phyloP scores from a whole-genome alignment of 2,113 vertebrate genomes.

The Spheniscus mendiculus region DNA sequence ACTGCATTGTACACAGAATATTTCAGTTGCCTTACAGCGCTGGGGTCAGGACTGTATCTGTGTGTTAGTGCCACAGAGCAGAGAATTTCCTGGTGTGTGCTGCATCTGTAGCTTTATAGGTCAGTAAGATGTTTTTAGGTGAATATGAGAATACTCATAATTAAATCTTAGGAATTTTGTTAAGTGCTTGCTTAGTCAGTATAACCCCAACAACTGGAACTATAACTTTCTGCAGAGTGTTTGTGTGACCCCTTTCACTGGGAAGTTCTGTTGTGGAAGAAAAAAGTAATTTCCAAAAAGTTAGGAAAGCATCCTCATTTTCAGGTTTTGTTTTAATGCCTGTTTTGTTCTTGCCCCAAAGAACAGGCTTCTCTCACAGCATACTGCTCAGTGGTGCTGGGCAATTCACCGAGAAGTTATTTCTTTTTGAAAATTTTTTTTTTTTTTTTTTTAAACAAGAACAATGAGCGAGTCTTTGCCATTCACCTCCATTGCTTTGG shows the following conservation, averaged over 20 bases:
- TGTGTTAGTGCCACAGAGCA: not conserved
- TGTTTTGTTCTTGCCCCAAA: not conserved
- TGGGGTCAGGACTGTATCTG: not conserved
- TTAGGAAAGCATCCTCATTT: not conserved
- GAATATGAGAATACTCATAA: not conserved
- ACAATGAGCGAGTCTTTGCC: not conserved
- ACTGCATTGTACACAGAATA: not conserved
- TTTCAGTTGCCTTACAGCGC: not conserved
- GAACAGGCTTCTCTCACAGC: not conserved
- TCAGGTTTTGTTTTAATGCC: not conserved
- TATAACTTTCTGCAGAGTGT: not conserved
- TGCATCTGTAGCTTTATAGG: not conserved
- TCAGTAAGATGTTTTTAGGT: not conserved
- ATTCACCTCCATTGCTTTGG: not conserved
- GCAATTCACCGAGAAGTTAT: not conserved
- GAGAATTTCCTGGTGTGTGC: not conserved
- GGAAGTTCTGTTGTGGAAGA: not conserved
- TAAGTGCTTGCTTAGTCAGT: not conserved
- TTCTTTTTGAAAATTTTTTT: not conserved
- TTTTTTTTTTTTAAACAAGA: not conserved
- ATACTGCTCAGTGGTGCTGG: not conserved
- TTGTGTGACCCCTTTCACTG: not conserved
- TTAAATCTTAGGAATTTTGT: not conserved
- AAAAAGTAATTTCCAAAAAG: not conserved
- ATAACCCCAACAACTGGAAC: not conserved